phyloP scores from a whole-genome alignment of 23 tunicate species.

The Phallusia fumigata region DNA sequence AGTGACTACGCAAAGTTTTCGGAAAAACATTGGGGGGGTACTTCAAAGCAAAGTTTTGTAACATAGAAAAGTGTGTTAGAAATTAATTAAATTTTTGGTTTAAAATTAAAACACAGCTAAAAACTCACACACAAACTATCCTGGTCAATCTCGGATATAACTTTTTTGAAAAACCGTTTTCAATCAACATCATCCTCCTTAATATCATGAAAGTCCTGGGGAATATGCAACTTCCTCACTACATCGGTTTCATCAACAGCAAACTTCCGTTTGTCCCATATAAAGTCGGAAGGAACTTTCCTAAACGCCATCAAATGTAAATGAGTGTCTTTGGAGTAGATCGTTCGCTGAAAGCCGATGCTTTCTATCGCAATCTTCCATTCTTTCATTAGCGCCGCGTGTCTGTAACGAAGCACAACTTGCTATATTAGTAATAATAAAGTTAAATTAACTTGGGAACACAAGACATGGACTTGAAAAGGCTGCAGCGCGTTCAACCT shows the following conservation, averaged over 20 bases:
- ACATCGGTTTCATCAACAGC: neutral
- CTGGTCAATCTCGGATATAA: neutral
- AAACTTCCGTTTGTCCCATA: constrained; percentile 53
- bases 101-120: no score
- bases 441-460: no score
- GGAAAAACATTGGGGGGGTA: no score
- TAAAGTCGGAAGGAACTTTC: constrained; percentile 60
- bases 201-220: neutral
- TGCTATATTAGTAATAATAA: no score
- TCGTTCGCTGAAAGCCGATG: constrained; percentile 66
- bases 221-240: neutral
- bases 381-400: constrained; percentile 62
- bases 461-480: no score
- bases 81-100: no score
- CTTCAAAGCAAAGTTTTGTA: no score
- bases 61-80: no score
- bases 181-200: neutral
- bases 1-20: no score
- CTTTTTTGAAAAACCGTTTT: neutral
- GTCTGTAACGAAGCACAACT: constrained; percentile 8
- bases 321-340: constrained; percentile 66
- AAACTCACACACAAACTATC: neutral
- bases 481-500: no score
- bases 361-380: constrained; percentile 71
- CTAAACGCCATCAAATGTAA: constrained; percentile 78